Percentiles rank a stretch among this genome's conserved stretches.
Conservation (phyloP, 2,888 invertebrate species). For the Ectobius pallidus region DNA sequence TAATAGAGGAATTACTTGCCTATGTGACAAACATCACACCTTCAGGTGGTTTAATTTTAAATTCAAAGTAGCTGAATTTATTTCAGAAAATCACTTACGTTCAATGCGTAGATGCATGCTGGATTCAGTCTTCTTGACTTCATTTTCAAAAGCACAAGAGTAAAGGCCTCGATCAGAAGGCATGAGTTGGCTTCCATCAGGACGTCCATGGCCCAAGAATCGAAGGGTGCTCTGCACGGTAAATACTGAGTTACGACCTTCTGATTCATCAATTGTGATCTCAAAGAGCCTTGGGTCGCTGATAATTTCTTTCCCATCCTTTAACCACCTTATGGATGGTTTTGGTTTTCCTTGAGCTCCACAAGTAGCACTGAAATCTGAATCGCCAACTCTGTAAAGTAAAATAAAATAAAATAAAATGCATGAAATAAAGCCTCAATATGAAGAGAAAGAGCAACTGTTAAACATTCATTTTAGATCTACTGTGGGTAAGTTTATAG, state of each 20-base stretch:
- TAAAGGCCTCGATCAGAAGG: constrained; percentile 88
- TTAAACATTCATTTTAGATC: no score
- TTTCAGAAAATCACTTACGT: no score
- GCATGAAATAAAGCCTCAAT: no score
- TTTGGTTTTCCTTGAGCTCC: constrained; percentile 88
- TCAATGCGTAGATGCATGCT: constrained; percentile 91
- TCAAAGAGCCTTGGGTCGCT: constrained; percentile 80
- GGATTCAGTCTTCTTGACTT: constrained; percentile 85
- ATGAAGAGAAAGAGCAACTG: no score
- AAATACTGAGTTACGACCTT: constrained; percentile 78
- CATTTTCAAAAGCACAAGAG: constrained; percentile 87
- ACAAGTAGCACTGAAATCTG: constrained; percentile 80
- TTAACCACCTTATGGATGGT: constrained; percentile 84
- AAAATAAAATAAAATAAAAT: no score
- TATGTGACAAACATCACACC: no score
- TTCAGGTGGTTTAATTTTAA: no score
- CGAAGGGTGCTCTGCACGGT: constrained; percentile 82
- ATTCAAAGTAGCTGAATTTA: no score
- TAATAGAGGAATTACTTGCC: no score
- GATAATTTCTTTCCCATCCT: constrained; percentile 80
- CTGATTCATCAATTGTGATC: constrained; percentile 77
- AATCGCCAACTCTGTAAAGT: constrained; percentile 71
- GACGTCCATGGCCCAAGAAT: constrained; percentile 80
- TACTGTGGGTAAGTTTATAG: no score
- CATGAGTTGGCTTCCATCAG: constrained; percentile 75